Conservation (phyloP, 1,140 invertebrate genomes). For the Planococcus citri region DNA sequence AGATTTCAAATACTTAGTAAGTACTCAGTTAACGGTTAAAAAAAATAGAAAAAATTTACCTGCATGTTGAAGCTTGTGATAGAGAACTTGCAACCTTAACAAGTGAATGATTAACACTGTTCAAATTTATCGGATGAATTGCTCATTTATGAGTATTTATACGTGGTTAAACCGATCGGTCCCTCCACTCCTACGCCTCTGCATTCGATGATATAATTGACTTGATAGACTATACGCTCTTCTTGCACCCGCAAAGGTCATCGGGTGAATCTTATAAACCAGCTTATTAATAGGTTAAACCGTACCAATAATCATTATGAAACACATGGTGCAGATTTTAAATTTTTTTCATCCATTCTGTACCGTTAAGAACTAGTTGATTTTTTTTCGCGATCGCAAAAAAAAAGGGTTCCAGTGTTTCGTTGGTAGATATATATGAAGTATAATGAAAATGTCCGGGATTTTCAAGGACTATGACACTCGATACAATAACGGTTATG, state of each 20-base stretch:
- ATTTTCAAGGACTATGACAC: not conserved
- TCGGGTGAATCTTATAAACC: slow-evolving; percentile 15
- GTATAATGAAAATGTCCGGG: not conserved
- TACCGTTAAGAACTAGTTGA: not conserved
- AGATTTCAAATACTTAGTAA: no score
- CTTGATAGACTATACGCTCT: not conserved
- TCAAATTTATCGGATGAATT: not conserved
- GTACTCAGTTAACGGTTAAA: no score
- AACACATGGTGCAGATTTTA: not conserved
- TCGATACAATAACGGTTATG: not conserved
- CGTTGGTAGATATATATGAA: no score
- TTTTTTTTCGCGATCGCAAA: not conserved
- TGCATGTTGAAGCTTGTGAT: slow-evolving; percentile 6
- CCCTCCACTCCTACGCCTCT: not conserved
- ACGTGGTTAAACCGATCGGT: not conserved
- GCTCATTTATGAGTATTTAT: slow-evolving; percentile 11
- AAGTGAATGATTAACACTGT: slow-evolving; percentile 8
- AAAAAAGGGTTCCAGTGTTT: not conserved
- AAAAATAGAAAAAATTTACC: not conserved
- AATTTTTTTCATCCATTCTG: not conserved
- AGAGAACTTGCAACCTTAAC: not conserved
- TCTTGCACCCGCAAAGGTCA: not conserved
- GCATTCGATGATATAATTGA: not conserved
- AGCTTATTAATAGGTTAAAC: slow-evolving; percentile 14
- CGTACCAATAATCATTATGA: slow-evolving; percentile 8